Conservation (phyloP, 2,797 vertebrate genomes). For the Liasis olivaceus region DNA sequence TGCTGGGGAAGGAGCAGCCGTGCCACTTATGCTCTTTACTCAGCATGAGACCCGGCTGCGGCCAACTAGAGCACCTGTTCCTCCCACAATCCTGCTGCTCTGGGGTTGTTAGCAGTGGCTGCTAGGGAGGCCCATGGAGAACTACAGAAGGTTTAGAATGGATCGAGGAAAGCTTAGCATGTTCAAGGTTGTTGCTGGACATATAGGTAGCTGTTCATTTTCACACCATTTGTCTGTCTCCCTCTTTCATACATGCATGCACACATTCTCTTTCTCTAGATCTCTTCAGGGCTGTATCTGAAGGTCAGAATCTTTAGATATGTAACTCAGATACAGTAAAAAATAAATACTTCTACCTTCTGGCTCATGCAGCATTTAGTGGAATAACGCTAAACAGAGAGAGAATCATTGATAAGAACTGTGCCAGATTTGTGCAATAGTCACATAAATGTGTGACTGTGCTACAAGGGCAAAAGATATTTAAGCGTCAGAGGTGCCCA, state of each 20-base stretch:
- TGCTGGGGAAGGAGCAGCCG: slow-evolving; percentile 19
- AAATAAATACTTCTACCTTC: slow-evolving; percentile 33
- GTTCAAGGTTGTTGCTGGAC: slow-evolving; percentile 58
- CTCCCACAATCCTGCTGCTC: slow-evolving; percentile 67
- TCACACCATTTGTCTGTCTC: slow-evolving; percentile 56
- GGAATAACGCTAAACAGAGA: neutral
- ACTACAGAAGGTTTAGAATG: slow-evolving; percentile 57
- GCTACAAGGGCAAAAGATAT: too few species aligned
- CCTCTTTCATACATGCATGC: neutral
- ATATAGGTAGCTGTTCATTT: slow-evolving; percentile 64
- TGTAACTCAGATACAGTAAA: slow-evolving; percentile 43
- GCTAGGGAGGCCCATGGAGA: slow-evolving; percentile 58
- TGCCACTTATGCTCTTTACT: neutral
- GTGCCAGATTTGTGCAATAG: neutral
- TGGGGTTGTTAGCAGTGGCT: slow-evolving; percentile 61
- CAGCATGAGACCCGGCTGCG: neutral
- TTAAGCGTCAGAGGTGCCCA: neutral
- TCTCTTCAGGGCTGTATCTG: slow-evolving; percentile 20
- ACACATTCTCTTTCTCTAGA: slow-evolving; percentile 4
- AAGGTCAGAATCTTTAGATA: slow-evolving; percentile 44
- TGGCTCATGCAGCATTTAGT: neutral
- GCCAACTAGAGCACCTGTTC: slow-evolving; percentile 68
- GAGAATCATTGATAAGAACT: neutral
- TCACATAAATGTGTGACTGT: too few species aligned
- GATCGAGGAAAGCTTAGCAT: slow-evolving; percentile 61